Conservation (phyloP, 1,140 invertebrate species). For the Dolichoris vasculosae region DNA sequence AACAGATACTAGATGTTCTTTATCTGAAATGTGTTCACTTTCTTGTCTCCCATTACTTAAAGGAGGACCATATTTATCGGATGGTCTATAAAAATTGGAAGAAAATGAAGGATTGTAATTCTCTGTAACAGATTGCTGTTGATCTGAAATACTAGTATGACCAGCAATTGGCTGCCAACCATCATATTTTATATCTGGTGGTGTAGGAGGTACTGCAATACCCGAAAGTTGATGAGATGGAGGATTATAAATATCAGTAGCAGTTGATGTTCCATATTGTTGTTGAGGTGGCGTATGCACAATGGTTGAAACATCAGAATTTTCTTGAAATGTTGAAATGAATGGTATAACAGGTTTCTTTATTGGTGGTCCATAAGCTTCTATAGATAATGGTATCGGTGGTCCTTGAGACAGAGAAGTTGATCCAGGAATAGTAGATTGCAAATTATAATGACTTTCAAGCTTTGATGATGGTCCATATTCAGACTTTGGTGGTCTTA, state of each 20-base stretch:
- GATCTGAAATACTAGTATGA: constrained; percentile 59
- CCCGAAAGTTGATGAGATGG: constrained; percentile 78
- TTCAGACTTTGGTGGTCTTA: constrained; percentile 60
- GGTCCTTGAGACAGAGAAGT: constrained; percentile 62
- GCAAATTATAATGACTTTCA: constrained; percentile 64
- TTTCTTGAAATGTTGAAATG: constrained; percentile 69
- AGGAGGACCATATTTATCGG: constrained; percentile 61
- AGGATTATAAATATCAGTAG: constrained; percentile 73
- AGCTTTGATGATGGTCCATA: constrained; percentile 66
- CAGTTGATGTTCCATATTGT: constrained; percentile 70
- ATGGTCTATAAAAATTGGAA: constrained; percentile 32
- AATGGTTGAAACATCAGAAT: constrained; percentile 72
- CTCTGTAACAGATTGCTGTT: constrained; percentile 35
- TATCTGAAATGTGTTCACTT: not conserved
- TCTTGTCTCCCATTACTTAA: not conserved
- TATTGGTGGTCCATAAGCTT: constrained; percentile 68
- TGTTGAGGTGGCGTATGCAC: constrained; percentile 55
- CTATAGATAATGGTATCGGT: constrained; percentile 65
- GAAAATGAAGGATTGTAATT: constrained; percentile 44
- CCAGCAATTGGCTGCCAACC: constrained; percentile 89
- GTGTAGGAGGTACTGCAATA: constrained; percentile 82
- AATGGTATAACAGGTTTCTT: constrained; percentile 74
- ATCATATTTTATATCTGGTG: constrained; percentile 85
- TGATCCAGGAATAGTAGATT: constrained; percentile 56
- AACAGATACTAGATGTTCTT: constrained; percentile 35